These are phyloP conservation scores for Cataglyphis hispanica DNA, from an alignment of 1,140 invertebrate species.

Conservation along the genomic window DNA sequence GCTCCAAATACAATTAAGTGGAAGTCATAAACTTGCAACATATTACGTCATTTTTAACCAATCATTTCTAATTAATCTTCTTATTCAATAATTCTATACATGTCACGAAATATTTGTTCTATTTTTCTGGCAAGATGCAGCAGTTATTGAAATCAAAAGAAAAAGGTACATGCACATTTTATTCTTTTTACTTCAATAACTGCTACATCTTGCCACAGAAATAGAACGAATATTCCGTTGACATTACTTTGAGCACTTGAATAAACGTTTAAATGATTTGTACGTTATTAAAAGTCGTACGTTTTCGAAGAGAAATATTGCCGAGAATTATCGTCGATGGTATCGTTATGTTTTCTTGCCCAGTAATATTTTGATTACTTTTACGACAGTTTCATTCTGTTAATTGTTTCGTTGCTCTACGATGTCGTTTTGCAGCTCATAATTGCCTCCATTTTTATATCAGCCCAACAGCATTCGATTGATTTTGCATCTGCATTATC, in stretches of 20 bases:
- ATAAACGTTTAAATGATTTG: not conserved
- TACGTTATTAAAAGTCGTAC: not conserved
- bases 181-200: not conserved
- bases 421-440: slow-evolving; percentile 37
- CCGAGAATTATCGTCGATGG: not conserved
- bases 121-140: too few species aligned
- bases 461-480: not conserved
- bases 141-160: too few species aligned
- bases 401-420: slow-evolving; percentile 22
- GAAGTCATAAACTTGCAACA: not conserved
- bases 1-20: not conserved
- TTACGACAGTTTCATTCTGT: not conserved
- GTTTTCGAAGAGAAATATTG: not conserved
- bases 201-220: not conserved
- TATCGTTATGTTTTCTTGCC: not conserved
- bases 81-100: not conserved
- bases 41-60: not conserved
- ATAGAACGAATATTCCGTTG: not conserved
- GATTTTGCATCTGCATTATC: not conserved
- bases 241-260: not conserved
- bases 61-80: not conserved
- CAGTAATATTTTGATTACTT: not conserved
- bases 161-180: too few species aligned
- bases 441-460: not conserved
- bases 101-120: too few species aligned